Percentiles rank a stretch among this genome's conserved stretches.
Conservation (phyloP, 1,140 invertebrate genomes). For the Drosophila repleta region DNA sequence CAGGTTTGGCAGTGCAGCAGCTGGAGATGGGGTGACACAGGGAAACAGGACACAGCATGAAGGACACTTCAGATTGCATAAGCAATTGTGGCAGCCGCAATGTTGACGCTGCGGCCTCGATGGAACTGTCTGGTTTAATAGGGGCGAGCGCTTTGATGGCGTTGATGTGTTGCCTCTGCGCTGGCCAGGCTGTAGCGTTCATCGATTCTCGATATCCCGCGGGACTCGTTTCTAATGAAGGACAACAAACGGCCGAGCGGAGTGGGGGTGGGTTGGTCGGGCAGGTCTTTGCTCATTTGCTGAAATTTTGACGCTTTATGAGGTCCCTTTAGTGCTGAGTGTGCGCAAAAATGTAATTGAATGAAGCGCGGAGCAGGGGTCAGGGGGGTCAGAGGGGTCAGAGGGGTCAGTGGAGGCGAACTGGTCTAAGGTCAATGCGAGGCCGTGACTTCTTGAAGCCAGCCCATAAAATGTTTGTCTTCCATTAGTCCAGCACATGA, state of each 20-base stretch:
- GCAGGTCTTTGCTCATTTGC: slow-evolving; percentile 63
- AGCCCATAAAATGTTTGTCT: slow-evolving; percentile 76
- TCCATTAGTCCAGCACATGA: slow-evolving; percentile 70
- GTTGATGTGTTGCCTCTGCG: slow-evolving; percentile 40
- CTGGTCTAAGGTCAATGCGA: slow-evolving; percentile 47
- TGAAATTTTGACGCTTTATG: slow-evolving; percentile 80
- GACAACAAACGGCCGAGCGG: slow-evolving; percentile 37
- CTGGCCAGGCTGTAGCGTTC: slow-evolving; percentile 36
- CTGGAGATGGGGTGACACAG: neutral
- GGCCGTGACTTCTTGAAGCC: slow-evolving; percentile 40
- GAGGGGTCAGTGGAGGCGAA: neutral
- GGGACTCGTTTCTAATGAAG: slow-evolving; percentile 79
- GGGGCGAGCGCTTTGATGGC: slow-evolving; percentile 73
- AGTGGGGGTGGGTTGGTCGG: neutral
- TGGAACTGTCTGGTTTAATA: slow-evolving; percentile 70
- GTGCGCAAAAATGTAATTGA: slow-evolving; percentile 82
- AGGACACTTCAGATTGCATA: slow-evolving; percentile 43
- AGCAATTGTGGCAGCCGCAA: slow-evolving; percentile 59
- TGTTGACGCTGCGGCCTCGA: slow-evolving; percentile 52
- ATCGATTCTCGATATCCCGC: slow-evolving; percentile 55
- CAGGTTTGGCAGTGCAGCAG: slow-evolving; percentile 23
- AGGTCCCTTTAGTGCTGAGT: slow-evolving; percentile 82
- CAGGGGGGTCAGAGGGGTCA: neutral
- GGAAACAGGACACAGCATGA: neutral
- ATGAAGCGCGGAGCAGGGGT: slow-evolving; percentile 45